Evolutionary conservation across 2,888 invertebrate genomes (phyloP), one percentile per base, ranked within the genome.

Genomic region (Drosophila neonasuta): DNA sequence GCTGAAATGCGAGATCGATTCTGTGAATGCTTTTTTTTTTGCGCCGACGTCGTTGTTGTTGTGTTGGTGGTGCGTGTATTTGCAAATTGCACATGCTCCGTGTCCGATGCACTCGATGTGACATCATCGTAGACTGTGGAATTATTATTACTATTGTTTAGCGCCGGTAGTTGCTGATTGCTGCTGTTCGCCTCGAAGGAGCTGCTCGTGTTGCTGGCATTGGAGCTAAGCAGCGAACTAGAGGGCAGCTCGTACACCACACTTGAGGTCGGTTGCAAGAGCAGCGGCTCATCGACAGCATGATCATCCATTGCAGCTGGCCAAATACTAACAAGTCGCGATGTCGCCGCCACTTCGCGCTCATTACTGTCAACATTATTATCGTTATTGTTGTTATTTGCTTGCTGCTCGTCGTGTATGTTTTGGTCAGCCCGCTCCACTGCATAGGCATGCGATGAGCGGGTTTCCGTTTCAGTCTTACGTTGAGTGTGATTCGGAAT

Each of bases 61-160:
- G 88, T 89, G 50, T 89, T 89, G 8, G 88, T 88, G 30, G 88
- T 88, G 7, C 89, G 77, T 4, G 88, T 89, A 52, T 89, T 73
- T 0, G 89, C 88, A 48, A 89, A 88, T 58, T 87, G 88, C 7
- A 77, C 88, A 66, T 89, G 89, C 68, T 88, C 88, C 9, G 89
- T 84, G 49, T 89, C 89, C 9, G 89, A 89, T 11, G 88, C 87
- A 56, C 89, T 86, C 10, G 89, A 86, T 1, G 84, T 86, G 7
- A 88, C 89, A 74, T 88, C 88, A 68, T 88, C 87, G 62, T 77
- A 75, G 44, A 60, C 62, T 7, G 55, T 67, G 2, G 55, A 54
- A 50, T 57, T 65, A 5, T 32, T 24, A 6, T 24, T 24, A 24
- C 24, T 57, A 13, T 42, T 68, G 36, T 36, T 36, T 6, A 36